Evolutionary conservation across 2,113 vertebrate species (phyloP).

Genomic region (Isichthys henryi): DNA sequence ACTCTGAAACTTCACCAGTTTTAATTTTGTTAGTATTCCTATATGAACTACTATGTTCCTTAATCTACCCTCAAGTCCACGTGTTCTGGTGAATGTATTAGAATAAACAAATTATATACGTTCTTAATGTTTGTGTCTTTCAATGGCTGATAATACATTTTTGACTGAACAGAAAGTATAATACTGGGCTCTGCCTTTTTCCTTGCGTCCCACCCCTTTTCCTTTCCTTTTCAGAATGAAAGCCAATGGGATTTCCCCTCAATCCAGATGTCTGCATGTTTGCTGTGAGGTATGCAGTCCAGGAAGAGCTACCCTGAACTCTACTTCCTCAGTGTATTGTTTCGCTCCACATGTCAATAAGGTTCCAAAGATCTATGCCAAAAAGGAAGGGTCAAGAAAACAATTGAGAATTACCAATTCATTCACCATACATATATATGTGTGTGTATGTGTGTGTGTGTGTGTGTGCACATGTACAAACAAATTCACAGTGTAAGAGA

Average conservation of each 20-base stretch:
- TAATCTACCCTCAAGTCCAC: not conserved
- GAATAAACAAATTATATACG: not conserved
- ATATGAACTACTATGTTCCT: not conserved
- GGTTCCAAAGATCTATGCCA: not conserved
- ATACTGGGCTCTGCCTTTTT: not conserved
- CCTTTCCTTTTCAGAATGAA: not conserved
- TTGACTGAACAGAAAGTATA: not conserved
- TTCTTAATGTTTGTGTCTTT: not conserved
- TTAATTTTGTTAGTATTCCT: not conserved
- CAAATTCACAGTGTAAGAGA: not conserved
- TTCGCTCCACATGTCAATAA: constrained; percentile 12
- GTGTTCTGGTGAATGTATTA: not conserved
- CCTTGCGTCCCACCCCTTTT: not conserved
- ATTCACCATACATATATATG: not conserved
- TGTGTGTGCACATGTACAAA: not conserved
- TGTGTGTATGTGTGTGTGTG: not conserved
- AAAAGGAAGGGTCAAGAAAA: constrained; percentile 4
- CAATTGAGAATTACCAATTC: not conserved
- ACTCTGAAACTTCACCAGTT: not conserved
- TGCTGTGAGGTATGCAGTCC: constrained; percentile 18
- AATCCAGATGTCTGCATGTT: constrained; percentile 14
- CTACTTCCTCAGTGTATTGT: constrained; percentile 18
- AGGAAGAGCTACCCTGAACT: constrained; percentile 18
- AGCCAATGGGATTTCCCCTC: constrained; percentile 20
- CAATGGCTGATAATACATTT: not conserved